These are phyloP conservation scores for Plecotus auritus DNA, from an alignment of 2,113 vertebrate genomes.

Conservation along the genomic window DNA sequence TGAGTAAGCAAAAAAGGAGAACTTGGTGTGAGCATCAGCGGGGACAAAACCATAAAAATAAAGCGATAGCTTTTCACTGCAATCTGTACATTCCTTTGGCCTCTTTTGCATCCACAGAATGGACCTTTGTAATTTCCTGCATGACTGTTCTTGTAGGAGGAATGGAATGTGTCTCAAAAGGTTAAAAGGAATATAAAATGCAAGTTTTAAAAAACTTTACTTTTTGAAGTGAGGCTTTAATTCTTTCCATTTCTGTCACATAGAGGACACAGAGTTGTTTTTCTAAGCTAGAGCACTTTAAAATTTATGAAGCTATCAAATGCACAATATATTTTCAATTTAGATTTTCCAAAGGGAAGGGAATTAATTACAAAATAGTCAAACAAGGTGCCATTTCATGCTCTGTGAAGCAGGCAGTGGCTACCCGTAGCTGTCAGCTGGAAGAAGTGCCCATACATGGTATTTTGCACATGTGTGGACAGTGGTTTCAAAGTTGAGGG, in stretches of 20 bases:
- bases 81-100: not conserved
- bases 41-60: not conserved
- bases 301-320: not conserved
- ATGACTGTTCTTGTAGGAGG: not conserved
- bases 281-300: not conserved
- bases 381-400: not conserved
- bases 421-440: not conserved
- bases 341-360: not conserved
- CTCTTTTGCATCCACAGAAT: not conserved
- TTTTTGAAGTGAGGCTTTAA: not conserved
- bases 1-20: not conserved
- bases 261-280: not conserved
- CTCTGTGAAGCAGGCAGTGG: not conserved
- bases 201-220: not conserved
- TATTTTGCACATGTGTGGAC: accelerated
- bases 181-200: not conserved
- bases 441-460: not conserved
- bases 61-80: not conserved
- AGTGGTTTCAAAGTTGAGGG: not conserved
- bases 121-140: not conserved
- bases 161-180: not conserved
- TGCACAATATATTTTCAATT: not conserved
- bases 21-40: not conserved
- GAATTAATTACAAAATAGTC: not conserved
- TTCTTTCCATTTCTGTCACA: conserved; percentile 7